Conservation (phyloP, 2,888 invertebrate genomes). For the Ecdyonurus torrentis region DNA sequence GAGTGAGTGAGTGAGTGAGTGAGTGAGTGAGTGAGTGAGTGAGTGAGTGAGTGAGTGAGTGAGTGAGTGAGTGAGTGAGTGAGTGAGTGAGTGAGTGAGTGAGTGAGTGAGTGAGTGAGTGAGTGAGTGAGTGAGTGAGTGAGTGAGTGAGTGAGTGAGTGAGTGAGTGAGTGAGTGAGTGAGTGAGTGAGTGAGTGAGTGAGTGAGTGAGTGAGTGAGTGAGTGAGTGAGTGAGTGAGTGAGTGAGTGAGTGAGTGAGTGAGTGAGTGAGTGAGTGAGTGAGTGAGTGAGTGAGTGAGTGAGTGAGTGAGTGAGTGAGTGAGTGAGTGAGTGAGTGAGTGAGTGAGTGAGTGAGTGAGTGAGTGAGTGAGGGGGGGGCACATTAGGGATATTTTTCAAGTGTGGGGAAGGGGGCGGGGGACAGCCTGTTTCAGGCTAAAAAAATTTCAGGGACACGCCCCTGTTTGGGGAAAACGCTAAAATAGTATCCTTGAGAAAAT, state of each 20-base stretch:
- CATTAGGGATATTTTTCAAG: too few relatives aligned
- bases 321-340: constrained; percentile 6
- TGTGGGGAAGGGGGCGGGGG: too few relatives aligned
- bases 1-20: constrained; percentile 2
- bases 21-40: constrained; percentile 10
- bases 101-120: constrained; percentile 10
- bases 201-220: constrained; percentile 4
- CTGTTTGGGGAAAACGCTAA: too few relatives aligned
- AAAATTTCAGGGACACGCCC: too few relatives aligned
- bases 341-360: constrained; percentile 7
- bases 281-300: constrained; percentile 7
- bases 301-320: constrained; percentile 8
- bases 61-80: constrained; percentile 9
- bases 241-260: constrained; percentile 5
- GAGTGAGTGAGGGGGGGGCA: constrained; percentile 3
- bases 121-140: constrained; percentile 10
- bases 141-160: constrained; percentile 10
- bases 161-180: constrained; percentile 9
- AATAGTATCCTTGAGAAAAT: too few relatives aligned
- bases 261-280: constrained; percentile 6
- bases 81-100: constrained; percentile 10
- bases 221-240: constrained; percentile 5
- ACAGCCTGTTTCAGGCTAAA: too few relatives aligned
- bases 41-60: constrained; percentile 9
- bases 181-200: constrained; percentile 4